phyloP scores from a whole-genome alignment of 2,113 vertebrate species.

The Spea bombifrons region DNA sequence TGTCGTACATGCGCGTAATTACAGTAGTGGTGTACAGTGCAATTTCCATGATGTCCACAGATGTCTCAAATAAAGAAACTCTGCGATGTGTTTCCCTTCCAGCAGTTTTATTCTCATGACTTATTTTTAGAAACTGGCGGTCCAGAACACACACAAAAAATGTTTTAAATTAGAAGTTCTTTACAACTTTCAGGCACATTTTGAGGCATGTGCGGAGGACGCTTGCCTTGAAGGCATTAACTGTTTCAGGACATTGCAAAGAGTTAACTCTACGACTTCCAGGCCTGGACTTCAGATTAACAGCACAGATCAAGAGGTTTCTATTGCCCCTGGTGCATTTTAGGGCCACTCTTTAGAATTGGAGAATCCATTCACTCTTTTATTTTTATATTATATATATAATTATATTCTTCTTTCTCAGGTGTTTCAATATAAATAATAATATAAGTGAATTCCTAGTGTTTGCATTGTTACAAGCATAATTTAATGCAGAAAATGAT shows the following conservation, averaged over 20 bases:
- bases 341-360: too few relatives aligned
- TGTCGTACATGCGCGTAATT: slow-evolving; percentile 25
- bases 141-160: slow-evolving; percentile 10
- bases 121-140: slow-evolving; percentile 35
- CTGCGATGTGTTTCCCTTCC: slow-evolving; percentile 29
- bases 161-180: slow-evolving; percentile 34
- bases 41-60: slow-evolving; percentile 40
- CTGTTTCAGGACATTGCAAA: neutral
- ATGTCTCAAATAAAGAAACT: slow-evolving; percentile 38
- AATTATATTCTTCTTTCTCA: too few relatives aligned
- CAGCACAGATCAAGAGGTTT: too few relatives aligned
- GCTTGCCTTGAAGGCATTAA: neutral
- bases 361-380: too few relatives aligned
- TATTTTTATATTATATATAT: too few relatives aligned
- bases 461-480: too few relatives aligned
- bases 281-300: too few relatives aligned
- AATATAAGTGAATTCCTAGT: too few relatives aligned
- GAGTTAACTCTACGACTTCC: too few relatives aligned
- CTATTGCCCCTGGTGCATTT: too few relatives aligned
- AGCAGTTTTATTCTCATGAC: slow-evolving; percentile 38
- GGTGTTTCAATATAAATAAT: too few relatives aligned
- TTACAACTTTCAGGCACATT: neutral
- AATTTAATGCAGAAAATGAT: too few relatives aligned
- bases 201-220: neutral
- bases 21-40: slow-evolving; percentile 34